phyloP scores from a whole-genome alignment of 2,113 vertebrate genomes.

The Puntigrus tetrazona region DNA sequence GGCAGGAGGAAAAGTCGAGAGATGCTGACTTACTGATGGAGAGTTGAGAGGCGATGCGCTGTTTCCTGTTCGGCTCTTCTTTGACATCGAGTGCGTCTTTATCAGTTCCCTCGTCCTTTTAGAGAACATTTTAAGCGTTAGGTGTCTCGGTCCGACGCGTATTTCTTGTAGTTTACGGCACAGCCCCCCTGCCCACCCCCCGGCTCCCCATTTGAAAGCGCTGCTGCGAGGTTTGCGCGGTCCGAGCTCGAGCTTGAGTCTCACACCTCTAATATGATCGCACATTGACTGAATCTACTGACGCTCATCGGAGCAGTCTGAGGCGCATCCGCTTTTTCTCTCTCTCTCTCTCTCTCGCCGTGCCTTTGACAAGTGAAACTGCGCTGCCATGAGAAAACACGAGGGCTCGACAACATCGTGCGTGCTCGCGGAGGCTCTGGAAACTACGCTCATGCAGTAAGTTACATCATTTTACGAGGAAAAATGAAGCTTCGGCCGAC shows the following conservation, averaged over 20 bases:
- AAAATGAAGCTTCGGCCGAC: not conserved
- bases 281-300: constrained; percentile 67
- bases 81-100: constrained; percentile 94
- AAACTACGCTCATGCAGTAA: not conserved
- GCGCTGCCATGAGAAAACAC: not conserved
- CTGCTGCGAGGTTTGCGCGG: constrained; percentile 35
- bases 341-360: not conserved
- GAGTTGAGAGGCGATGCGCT: constrained; percentile 78
- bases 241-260: constrained; percentile 57
- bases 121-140: constrained; percentile 83
- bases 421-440: not conserved
- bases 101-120: constrained; percentile 92
- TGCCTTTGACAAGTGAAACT: constrained; percentile 36
- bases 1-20: constrained; percentile 49
- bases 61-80: constrained; percentile 90
- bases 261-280: constrained; percentile 62
- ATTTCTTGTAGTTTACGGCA: constrained; percentile 60
- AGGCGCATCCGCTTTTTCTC: constrained; percentile 66
- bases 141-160: constrained; percentile 69
- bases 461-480: not conserved
- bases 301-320: constrained; percentile 61
- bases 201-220: constrained; percentile 67
- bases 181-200: constrained; percentile 70
- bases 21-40: constrained; percentile 79
- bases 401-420: not conserved